Evolutionary conservation across 2,888 invertebrate genomes (phyloP).

Genomic region (Pardosa pseudoannulata): DNA sequence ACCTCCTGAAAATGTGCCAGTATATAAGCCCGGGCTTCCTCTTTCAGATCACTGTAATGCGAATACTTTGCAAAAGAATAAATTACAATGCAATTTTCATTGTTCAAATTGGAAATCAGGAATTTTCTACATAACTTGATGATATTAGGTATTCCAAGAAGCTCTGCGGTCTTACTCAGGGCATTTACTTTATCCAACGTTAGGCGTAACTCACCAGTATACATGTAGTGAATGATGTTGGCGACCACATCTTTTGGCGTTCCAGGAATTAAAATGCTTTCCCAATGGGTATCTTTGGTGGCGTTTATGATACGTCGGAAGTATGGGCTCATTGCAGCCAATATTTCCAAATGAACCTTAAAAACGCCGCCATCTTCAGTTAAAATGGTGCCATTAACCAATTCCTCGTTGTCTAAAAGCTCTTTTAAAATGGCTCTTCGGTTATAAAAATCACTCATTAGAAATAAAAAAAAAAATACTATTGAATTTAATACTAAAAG

Average conservation of each 20-base stretch:
- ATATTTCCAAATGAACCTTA: constrained; percentile 84
- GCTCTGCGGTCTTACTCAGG: constrained; percentile 84
- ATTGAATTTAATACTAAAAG: no score
- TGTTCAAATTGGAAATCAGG: constrained; percentile 82
- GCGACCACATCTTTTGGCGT: constrained; percentile 80
- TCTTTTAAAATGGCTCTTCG: constrained; percentile 26
- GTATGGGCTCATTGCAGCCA: constrained; percentile 86
- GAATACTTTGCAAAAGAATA: constrained; percentile 84
- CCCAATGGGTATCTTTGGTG: constrained; percentile 79
- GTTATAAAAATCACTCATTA: no score
- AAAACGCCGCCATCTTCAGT: constrained; percentile 79
- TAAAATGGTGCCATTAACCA: constrained; percentile 30
- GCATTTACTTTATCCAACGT: constrained; percentile 84
- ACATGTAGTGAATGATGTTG: constrained; percentile 85
- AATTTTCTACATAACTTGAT: constrained; percentile 85
- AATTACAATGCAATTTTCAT: constrained; percentile 85
- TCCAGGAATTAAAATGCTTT: constrained; percentile 81
- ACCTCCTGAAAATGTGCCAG: constrained; percentile 82
- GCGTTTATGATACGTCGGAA: constrained; percentile 83
- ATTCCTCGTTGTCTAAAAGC: constrained; percentile 29
- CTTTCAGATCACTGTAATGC: constrained; percentile 84
- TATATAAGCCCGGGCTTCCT: constrained; percentile 75
- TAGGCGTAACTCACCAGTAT: constrained; percentile 84
- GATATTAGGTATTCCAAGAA: constrained; percentile 85
- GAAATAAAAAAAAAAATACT: no score